phyloP scores from a whole-genome alignment of 2,888 invertebrate species.

The Entomobrya multifasciata region DNA sequence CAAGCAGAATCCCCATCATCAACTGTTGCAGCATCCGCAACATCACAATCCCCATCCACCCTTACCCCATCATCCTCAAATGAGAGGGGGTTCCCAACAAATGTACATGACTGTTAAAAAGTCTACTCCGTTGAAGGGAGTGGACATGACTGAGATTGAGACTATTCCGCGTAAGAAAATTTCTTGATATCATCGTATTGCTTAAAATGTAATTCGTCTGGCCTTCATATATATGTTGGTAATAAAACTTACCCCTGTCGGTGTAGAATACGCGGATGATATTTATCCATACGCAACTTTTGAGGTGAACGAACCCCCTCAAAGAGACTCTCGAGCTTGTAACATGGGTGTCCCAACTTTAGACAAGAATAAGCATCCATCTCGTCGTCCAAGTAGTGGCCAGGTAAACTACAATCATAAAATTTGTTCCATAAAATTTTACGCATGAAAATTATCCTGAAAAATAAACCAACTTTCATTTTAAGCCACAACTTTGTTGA shows the following conservation, averaged over 20 bases:
- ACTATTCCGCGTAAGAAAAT: constrained; percentile 82
- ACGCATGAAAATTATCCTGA: background rate
- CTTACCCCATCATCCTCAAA: constrained; percentile 35
- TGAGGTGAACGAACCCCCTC: constrained; percentile 81
- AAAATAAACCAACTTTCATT: background rate
- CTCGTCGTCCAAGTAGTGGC: constrained; percentile 28
- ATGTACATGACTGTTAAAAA: constrained; percentile 79
- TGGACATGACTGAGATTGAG: constrained; percentile 82
- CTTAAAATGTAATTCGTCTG: no score
- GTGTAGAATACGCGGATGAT: constrained; percentile 85
- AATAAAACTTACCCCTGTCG: no score
- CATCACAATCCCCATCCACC: constrained; percentile 17
- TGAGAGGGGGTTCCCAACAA: constrained; percentile 65
- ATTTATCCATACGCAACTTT: constrained; percentile 85
- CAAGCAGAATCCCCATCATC: constrained; percentile 74
- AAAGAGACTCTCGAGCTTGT: constrained; percentile 73
- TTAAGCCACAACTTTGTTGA: background rate
- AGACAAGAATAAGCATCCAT: constrained; percentile 62
- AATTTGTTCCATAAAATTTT: no score
- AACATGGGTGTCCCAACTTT: constrained; percentile 66
- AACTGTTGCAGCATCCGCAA: constrained; percentile 38
- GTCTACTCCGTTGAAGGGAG: constrained; percentile 76
- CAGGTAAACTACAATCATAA: constrained; percentile 44
- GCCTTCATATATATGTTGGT: no score
- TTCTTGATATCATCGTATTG: no score